Percentiles rank a stretch among this genome's conserved stretches.
Evolutionary conservation across 2,113 vertebrate species (phyloP).

Genomic region (Donacobius atricapilla): DNA sequence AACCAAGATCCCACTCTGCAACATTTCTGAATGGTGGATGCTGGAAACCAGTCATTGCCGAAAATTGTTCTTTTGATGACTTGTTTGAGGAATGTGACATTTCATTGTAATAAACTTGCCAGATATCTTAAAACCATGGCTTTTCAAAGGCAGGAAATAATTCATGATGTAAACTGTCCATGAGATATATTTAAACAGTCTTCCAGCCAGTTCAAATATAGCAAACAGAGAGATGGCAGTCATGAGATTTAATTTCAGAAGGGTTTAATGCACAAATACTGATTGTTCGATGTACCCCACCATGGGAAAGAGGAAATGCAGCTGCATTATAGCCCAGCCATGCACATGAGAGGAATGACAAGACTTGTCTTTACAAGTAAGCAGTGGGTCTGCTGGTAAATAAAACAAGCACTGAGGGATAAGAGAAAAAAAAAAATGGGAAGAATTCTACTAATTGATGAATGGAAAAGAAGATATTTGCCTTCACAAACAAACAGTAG

Average conservation of each 20-base stretch:
- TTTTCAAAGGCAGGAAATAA: conserved; percentile 44
- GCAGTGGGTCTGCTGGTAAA: no score
- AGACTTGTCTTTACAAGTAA: no score
- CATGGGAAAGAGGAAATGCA: neutral
- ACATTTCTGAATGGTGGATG: neutral
- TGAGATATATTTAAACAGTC: conserved; percentile 11
- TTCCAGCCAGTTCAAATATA: conserved; percentile 23
- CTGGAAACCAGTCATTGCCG: neutral
- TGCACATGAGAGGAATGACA: no score
- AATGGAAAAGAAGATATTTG: no score
- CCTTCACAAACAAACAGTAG: no score
- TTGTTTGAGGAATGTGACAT: neutral
- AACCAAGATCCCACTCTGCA: neutral
- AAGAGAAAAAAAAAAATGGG: no score
- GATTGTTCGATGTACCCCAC: neutral
- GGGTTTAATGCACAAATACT: neutral
- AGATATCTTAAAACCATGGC: neutral
- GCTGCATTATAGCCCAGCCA: neutral
- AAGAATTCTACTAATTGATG: no score
- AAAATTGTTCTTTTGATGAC: conserved; percentile 20
- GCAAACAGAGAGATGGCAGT: neutral
- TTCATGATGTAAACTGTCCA: conserved; percentile 12
- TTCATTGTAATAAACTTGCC: conserved; percentile 14
- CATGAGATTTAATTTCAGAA: neutral
- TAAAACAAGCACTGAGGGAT: no score